Conservation (phyloP, 2,113 vertebrate species). For the Menidia beryllina region DNA sequence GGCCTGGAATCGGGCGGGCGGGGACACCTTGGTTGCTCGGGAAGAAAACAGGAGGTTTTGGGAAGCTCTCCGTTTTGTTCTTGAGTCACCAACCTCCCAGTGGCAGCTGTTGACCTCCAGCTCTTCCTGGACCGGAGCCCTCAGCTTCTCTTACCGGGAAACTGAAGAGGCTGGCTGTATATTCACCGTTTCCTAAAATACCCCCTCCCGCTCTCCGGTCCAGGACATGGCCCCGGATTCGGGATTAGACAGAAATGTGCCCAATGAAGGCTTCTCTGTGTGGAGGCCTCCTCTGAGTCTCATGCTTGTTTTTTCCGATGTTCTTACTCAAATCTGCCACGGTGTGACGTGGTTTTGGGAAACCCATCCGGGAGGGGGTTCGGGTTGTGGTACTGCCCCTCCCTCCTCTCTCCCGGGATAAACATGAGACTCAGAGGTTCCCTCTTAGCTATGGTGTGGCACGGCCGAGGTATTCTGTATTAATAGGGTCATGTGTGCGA, state of each 20-base stretch:
- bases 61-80: conserved; percentile 27
- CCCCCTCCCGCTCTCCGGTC: conserved; percentile 32
- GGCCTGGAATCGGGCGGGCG: too few relatives aligned
- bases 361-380: not conserved
- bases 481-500: conserved; percentile 76
- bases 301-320: conserved; percentile 16
- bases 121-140: conserved; percentile 23
- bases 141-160: conserved; percentile 47
- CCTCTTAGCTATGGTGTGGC: conserved; percentile 27
- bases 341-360: not conserved
- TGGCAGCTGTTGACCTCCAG: conserved; percentile 28
- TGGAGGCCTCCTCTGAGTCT: conserved; percentile 10
- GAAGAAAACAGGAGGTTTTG: conserved; percentile 21
- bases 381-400: not conserved
- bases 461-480: conserved; percentile 66
- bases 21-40: too few relatives aligned
- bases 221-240: conserved; percentile 54
- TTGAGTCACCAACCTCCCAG: conserved; percentile 30
- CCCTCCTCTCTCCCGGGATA: conserved; percentile 20
- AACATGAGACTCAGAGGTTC: conserved; percentile 19
- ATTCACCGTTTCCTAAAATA: conserved; percentile 79
- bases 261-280: conserved; percentile 53
- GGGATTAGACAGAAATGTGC: conserved; percentile 48
- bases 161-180: conserved; percentile 68
- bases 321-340: not conserved